Evolutionary conservation across 2,888 invertebrate species (phyloP).

Genomic region (Caenorhabditis afra): DNA sequence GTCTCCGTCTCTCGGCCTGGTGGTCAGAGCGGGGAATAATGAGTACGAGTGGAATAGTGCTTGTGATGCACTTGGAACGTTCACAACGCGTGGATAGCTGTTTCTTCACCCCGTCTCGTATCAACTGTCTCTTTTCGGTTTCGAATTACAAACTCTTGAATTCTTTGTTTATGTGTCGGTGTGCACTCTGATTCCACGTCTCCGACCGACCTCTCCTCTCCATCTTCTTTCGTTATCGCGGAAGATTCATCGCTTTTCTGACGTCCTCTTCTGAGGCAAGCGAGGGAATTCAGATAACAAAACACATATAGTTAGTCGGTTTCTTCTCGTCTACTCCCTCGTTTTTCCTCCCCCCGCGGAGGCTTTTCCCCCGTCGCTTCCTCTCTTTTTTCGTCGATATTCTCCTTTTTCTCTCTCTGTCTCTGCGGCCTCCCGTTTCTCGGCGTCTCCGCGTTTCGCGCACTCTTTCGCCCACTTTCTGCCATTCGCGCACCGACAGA

Average conservation of each 20-base stretch:
- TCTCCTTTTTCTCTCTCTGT: constrained; percentile 35
- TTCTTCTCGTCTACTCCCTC: constrained; percentile 5
- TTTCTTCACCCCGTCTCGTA: too few species aligned
- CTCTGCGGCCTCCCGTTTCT: constrained; percentile 14
- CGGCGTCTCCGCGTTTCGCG: constrained; percentile 20
- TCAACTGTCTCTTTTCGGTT: background rate
- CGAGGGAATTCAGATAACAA: constrained; percentile 34
- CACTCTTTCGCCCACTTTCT: constrained; percentile 22
- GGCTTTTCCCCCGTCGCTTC: constrained; percentile 47
- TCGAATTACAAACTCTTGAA: background rate
- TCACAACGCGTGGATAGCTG: too few species aligned
- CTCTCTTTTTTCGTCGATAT: constrained; percentile 48
- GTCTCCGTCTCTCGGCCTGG: too few species aligned
- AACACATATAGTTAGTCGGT: constrained; percentile 52
- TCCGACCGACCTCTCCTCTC: background rate
- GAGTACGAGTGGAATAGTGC: too few species aligned
- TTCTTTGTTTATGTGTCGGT: background rate
- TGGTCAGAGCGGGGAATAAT: too few species aligned
- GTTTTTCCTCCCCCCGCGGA: constrained; percentile 16
- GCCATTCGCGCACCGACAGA: constrained; percentile 44
- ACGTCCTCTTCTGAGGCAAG: background rate
- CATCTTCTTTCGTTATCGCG: background rate
- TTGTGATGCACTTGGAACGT: too few species aligned
- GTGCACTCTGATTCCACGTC: background rate
- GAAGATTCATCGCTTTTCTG: constrained; percentile 39